Conservation (phyloP, 2,888 invertebrate species). For the Peribatodes rhomboidaria region DNA sequence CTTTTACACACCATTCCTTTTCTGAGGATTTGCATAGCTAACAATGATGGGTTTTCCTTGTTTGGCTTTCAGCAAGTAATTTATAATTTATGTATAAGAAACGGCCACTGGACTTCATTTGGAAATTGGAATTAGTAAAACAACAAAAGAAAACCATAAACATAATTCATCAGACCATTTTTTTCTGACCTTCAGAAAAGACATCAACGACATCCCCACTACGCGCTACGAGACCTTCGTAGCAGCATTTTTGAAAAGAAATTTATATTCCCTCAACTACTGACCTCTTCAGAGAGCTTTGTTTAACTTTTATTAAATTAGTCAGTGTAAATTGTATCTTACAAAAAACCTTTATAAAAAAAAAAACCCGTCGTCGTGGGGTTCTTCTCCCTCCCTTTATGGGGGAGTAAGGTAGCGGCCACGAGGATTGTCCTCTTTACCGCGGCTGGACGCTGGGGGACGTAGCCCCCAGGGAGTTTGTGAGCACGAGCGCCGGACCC, state of each 20-base stretch:
- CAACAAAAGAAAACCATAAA: background rate
- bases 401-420: too few species aligned
- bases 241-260: background rate
- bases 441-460: too few species aligned
- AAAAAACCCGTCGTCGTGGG: too few species aligned
- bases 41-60: conserved; percentile 35
- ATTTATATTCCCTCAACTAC: too few species aligned
- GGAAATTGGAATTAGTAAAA: background rate
- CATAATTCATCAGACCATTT: background rate
- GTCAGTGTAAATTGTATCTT: too few species aligned
- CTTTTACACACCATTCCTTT: conserved; percentile 58
- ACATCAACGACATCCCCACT: conserved; percentile 28
- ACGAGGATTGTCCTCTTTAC: too few species aligned
- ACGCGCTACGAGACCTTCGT: conserved; percentile 28
- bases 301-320: too few species aligned
- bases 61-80: conserved; percentile 21
- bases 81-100: conserved; percentile 6
- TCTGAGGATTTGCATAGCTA: conserved; percentile 50
- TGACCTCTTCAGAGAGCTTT: too few species aligned
- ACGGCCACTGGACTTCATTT: background rate
- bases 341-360: too few species aligned
- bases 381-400: too few species aligned
- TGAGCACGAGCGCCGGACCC: too few species aligned
- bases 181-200: conserved; percentile 15
- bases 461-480: too few species aligned